These are phyloP conservation scores for Aphodius granarius DNA, from an alignment of 2,888 invertebrate species.

Conservation along the genomic window DNA sequence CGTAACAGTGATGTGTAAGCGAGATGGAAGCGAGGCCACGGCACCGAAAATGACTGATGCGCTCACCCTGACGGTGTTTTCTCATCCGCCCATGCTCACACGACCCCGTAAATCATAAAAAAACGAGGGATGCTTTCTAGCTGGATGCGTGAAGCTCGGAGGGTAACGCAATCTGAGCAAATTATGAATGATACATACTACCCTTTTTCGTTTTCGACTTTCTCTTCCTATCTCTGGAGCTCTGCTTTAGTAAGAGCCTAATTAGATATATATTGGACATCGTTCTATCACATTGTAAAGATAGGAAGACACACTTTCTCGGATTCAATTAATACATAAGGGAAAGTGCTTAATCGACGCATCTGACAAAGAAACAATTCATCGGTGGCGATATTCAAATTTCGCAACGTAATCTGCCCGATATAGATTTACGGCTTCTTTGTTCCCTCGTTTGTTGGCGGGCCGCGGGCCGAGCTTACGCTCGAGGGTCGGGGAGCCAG, in stretches of 20 bases:
- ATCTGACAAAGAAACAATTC: slow-evolving; percentile 34
- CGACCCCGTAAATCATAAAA: background rate
- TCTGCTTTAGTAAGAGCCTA: too few relatives aligned
- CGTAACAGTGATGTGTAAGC: background rate
- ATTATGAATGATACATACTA: background rate
- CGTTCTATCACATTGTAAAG: background rate
- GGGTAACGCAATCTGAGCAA: background rate
- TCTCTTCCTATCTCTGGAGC: background rate
- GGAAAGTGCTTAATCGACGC: background rate
- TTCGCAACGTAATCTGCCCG: slow-evolving; percentile 39
- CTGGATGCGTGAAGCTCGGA: background rate
- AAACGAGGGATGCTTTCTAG: background rate
- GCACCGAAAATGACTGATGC: background rate
- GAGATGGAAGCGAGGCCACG: background rate
- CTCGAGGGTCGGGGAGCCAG: background rate
- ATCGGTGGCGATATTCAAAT: slow-evolving; percentile 39
- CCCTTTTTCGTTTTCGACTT: background rate
- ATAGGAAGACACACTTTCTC: background rate
- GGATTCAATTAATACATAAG: background rate
- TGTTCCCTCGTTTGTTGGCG: slow-evolving; percentile 37
- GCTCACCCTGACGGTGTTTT: background rate
- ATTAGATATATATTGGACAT: background rate
- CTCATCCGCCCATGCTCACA: background rate
- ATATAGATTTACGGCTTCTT: slow-evolving; percentile 40
- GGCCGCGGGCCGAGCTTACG: background rate